A percentile compares a stretch with the other conserved stretches of the same genome.
Evolutionary conservation across 1,140 invertebrate species (phyloP).

Genomic region (Zaprionus davidi): DNA sequence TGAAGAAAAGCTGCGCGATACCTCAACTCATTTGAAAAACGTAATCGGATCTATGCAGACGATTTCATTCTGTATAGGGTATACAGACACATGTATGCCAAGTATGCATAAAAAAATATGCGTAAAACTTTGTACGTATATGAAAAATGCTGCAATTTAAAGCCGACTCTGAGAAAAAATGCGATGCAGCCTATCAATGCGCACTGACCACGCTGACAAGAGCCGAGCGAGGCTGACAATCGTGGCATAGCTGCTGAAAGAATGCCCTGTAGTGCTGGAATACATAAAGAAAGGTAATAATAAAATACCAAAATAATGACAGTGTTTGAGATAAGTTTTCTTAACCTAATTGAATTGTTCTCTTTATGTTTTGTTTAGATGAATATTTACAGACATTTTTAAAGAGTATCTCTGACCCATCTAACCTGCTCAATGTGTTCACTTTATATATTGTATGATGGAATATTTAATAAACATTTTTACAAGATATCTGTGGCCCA

Average conservation of each 20-base stretch:
- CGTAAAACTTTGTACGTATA: background rate
- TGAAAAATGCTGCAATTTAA: background rate
- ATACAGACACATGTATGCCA: background rate
- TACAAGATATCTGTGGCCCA: background rate
- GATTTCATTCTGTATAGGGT: background rate
- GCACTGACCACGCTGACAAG: background rate
- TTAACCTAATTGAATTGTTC: no score
- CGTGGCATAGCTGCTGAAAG: background rate
- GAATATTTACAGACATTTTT: no score
- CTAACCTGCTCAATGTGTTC: no score
- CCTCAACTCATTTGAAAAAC: background rate
- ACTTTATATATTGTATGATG: no score
- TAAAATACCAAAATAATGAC: fast-evolving
- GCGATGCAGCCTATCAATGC: background rate
- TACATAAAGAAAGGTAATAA: background rate
- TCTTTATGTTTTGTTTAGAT: no score
- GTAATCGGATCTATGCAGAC: background rate
- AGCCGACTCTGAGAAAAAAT: background rate
- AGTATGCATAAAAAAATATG: slow-evolving; percentile 2
- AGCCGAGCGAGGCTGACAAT: background rate
- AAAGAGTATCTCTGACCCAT: no score
- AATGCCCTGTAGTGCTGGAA: background rate
- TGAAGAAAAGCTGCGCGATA: no score
- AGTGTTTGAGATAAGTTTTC: fast-evolving
- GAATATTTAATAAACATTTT: no score